These are phyloP conservation scores for Aphelinus atriplicis DNA, from an alignment of 1,140 invertebrate genomes.

Conservation along the genomic window DNA sequence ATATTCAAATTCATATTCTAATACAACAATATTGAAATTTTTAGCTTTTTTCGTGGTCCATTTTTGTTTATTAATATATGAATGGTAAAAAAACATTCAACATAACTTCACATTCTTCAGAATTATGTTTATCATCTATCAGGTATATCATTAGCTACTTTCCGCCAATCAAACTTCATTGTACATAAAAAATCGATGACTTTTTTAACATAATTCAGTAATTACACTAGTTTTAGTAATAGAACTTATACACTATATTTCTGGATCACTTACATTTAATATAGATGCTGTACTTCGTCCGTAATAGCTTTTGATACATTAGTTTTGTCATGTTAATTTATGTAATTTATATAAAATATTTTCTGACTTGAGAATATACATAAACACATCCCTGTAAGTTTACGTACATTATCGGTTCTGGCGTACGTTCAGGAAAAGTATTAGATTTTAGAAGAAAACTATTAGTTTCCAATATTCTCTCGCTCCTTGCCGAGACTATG, in stretches of 20 bases:
- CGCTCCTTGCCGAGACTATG: no score
- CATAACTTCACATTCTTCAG: no score
- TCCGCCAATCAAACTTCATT: constrained; percentile 63
- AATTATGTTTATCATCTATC: constrained; percentile 63
- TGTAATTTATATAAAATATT: no score
- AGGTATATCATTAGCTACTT: constrained; percentile 63
- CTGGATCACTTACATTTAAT: constrained; percentile 25
- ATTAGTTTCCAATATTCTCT: no score
- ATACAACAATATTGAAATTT: constrained; percentile 62
- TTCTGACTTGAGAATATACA: no score
- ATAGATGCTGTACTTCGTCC: constrained; percentile 44
- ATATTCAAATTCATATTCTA: constrained; percentile 66
- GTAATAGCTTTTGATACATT: constrained; percentile 50
- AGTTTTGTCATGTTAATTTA: no score
- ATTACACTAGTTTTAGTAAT: constrained; percentile 37
- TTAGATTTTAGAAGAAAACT: no score
- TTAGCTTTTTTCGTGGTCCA: constrained; percentile 72
- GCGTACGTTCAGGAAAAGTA: no score
- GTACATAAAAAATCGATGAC: constrained; percentile 47
- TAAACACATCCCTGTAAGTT: no score
- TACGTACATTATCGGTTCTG: no score
- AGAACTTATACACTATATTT: not conserved
- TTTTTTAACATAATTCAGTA: constrained; percentile 45
- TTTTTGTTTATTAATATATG: constrained; percentile 70
- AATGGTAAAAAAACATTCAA: constrained; percentile 77